Evolutionary conservation across 2,888 invertebrate species (phyloP).

Genomic region (Orthosia gothica): DNA sequence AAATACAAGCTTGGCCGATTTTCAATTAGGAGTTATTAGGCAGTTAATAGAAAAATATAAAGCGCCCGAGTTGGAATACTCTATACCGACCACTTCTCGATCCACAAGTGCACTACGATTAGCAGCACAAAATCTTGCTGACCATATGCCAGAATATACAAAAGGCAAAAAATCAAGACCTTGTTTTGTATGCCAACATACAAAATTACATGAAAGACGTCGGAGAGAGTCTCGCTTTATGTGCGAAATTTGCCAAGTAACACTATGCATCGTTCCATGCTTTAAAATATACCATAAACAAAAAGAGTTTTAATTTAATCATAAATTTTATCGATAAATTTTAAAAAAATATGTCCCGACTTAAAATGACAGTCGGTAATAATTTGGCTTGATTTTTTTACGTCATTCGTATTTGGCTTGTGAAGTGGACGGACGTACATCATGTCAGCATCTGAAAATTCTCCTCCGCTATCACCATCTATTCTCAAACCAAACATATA

Average conservation of each 20-base stretch:
- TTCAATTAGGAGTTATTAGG: slow-evolving; percentile 12
- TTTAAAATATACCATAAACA: too few species aligned
- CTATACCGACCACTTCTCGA: background rate
- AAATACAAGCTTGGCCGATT: slow-evolving; percentile 14
- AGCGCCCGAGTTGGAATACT: background rate
- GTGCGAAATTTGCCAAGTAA: too few species aligned
- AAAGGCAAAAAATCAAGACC: background rate
- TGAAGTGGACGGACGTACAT: slow-evolving; percentile 8
- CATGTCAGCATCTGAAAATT: slow-evolving; percentile 11
- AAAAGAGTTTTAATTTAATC: too few species aligned
- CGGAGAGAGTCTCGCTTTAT: too few species aligned
- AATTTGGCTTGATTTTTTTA: background rate
- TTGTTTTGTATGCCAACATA: too few species aligned
- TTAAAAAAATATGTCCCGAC: too few species aligned
- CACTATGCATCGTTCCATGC: too few species aligned
- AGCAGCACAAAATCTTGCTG: background rate
- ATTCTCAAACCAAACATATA: slow-evolving; percentile 14
- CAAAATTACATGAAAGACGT: too few species aligned
- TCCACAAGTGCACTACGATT: slow-evolving; percentile 16
- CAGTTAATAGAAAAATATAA: slow-evolving; percentile 16
- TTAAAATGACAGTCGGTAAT: too few species aligned
- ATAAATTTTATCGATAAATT: too few species aligned
- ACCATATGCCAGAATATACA: background rate
- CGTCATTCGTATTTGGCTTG: slow-evolving; percentile 6
- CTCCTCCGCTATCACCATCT: slow-evolving; percentile 12